These are phyloP conservation scores for Hemicrepidius hirtus DNA, from an alignment of 2,888 invertebrate species.

Conservation along the genomic window DNA sequence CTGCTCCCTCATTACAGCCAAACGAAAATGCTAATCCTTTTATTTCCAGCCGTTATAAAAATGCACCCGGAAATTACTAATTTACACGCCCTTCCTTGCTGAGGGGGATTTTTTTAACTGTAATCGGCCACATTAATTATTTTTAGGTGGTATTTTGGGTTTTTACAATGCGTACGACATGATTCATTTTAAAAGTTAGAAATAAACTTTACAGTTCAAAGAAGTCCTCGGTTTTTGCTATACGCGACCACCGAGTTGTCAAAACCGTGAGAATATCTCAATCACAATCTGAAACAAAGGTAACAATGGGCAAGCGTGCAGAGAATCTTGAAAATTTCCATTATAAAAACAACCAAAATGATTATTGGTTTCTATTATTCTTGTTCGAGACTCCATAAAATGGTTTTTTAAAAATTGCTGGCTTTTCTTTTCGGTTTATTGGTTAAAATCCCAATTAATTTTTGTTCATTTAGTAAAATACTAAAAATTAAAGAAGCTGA, in stretches of 20 bases:
- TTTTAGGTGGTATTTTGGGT: slow-evolving; percentile 1
- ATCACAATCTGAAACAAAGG: slow-evolving; percentile 17
- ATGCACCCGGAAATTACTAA: slow-evolving; percentile 26
- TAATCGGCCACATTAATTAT: not conserved
- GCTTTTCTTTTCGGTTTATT: too few relatives aligned
- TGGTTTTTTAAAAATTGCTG: too few relatives aligned
- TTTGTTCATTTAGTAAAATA: too few relatives aligned
- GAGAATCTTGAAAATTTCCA: slow-evolving; percentile 8
- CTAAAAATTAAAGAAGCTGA: too few relatives aligned
- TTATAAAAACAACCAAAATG: not conserved
- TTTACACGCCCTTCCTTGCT: slow-evolving; percentile 12
- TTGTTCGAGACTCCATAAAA: too few relatives aligned
- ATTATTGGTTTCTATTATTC: not conserved
- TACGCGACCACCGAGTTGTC: slow-evolving; percentile 9
- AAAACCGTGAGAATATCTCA: slow-evolving; percentile 14
- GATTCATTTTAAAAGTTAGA: not conserved
- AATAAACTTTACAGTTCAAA: not conserved
- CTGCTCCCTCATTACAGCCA: slow-evolving; percentile 17
- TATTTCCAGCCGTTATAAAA: slow-evolving; percentile 8
- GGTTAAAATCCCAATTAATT: too few relatives aligned
- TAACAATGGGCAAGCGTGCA: slow-evolving; percentile 8
- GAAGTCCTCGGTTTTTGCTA: not conserved
- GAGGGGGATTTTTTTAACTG: not conserved
- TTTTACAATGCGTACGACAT: slow-evolving; percentile 3
- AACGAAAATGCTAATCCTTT: slow-evolving; percentile 33